A percentile compares a stretch with the other conserved stretches of the same genome.
phyloP scores from a whole-genome alignment of 1,140 invertebrate genomes.

The Archivesica marissinica region DNA sequence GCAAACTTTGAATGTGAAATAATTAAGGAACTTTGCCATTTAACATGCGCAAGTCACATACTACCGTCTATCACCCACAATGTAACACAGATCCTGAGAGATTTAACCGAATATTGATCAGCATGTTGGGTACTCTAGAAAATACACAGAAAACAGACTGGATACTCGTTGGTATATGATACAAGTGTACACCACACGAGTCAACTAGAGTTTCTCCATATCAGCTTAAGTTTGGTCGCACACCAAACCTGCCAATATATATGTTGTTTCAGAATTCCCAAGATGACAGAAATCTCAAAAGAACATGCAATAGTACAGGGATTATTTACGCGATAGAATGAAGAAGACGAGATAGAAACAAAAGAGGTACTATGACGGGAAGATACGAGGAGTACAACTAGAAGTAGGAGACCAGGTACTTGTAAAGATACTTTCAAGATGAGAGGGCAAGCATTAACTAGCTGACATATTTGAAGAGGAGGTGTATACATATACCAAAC shows the following conservation, averaged over 20 bases:
- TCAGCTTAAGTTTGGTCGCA: constrained; percentile 26
- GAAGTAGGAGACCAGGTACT: constrained; percentile 39
- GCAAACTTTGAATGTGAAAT: too few species aligned
- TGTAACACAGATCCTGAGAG: not conserved
- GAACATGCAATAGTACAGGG: constrained; percentile 21
- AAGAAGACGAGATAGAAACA: constrained; percentile 33
- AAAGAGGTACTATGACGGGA: constrained; percentile 9
- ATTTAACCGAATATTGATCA: constrained; percentile 12
- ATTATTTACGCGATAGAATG: constrained; percentile 39
- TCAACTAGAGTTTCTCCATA: constrained; percentile 19
- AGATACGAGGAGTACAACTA: constrained; percentile 13
- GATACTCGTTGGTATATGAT: constrained; percentile 20
- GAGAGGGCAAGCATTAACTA: constrained; percentile 58
- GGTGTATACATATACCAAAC: constrained; percentile 8
- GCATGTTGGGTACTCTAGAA: constrained; percentile 23
- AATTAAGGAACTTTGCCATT: too few species aligned
- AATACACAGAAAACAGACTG: constrained; percentile 18
- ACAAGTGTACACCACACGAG: constrained; percentile 37
- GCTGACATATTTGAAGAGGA: constrained; percentile 58
- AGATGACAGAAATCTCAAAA: not conserved
- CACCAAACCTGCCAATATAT: not conserved
- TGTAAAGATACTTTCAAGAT: constrained; percentile 13
- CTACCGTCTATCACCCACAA: not conserved
- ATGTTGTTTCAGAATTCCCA: constrained; percentile 24
- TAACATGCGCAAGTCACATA: too few species aligned